Evolutionary conservation across 2,888 invertebrate species (phyloP).

Genomic region (Ariolimax columbianus): DNA sequence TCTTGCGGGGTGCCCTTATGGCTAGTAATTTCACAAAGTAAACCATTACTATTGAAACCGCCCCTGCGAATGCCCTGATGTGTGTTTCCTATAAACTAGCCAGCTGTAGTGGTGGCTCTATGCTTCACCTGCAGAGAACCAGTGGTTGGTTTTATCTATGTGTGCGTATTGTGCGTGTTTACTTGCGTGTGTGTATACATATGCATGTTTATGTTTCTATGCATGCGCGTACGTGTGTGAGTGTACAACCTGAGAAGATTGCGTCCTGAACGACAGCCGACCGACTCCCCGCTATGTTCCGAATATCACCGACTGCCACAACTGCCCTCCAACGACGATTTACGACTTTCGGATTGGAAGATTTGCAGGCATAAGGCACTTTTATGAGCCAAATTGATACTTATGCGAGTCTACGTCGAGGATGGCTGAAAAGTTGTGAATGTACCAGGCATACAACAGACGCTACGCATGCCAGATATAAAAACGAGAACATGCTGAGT

Average conservation of each 20-base stretch:
- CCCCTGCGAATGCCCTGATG: no score
- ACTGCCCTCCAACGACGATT: constrained; percentile 24
- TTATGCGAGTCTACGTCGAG: constrained; percentile 25
- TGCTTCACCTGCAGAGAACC: no score
- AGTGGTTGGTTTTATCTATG: no score
- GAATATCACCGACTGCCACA: constrained; percentile 18
- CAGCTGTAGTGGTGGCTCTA: no score
- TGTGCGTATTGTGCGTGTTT: neutral
- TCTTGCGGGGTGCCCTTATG: no score
- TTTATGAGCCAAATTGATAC: constrained; percentile 30
- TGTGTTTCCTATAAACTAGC: no score
- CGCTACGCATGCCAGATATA: constrained; percentile 14
- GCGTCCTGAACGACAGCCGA: constrained; percentile 12
- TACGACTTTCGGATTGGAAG: constrained; percentile 43
- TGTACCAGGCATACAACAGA: constrained; percentile 27
- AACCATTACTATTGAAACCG: no score
- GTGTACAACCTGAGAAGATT: neutral
- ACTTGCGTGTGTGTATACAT: neutral
- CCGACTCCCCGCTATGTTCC: constrained; percentile 15
- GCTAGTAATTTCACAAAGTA: no score
- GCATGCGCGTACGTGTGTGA: neutral
- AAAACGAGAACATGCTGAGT: neutral
- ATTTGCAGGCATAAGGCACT: constrained; percentile 33
- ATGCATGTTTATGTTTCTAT: neutral
- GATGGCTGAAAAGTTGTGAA: constrained; percentile 3